phyloP scores from a whole-genome alignment of 2,797 vertebrate species.

The Bucorvus abyssinicus region DNA sequence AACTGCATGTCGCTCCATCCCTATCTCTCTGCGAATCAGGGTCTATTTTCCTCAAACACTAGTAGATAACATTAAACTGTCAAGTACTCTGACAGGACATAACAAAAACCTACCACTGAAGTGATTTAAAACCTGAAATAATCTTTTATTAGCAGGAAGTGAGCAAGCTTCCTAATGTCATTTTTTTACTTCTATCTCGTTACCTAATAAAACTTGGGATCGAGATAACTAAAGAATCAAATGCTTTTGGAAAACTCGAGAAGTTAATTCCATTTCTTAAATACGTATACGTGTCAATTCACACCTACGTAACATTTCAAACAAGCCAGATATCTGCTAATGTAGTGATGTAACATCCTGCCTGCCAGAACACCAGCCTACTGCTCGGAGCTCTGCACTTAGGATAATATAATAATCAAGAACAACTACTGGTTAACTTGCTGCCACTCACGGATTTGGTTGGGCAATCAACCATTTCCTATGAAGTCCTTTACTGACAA shows the following conservation, averaged over 20 bases:
- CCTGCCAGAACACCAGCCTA: background rate
- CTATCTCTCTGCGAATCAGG: background rate
- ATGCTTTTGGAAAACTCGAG: background rate
- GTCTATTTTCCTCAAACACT: background rate
- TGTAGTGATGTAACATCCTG: background rate
- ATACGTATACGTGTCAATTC: background rate
- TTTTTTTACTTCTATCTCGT: background rate
- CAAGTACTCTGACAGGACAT: background rate
- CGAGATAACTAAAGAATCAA: background rate
- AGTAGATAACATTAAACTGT: background rate
- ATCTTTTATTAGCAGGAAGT: conserved; percentile 8
- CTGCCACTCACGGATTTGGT: background rate
- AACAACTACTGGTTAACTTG: background rate
- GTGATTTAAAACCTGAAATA: conserved; percentile 4
- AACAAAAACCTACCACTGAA: background rate
- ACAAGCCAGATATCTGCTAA: background rate
- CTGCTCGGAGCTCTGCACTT: background rate
- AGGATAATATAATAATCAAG: background rate
- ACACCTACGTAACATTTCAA: background rate
- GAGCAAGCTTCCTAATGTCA: background rate
- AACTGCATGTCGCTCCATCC: rapidly evolving
- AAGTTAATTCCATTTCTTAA: background rate
- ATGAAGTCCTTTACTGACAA: background rate
- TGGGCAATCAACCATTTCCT: background rate
- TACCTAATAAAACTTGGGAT: background rate